phyloP scores from a whole-genome alignment of 2,888 invertebrate species.

The Sphinx pinastri region DNA sequence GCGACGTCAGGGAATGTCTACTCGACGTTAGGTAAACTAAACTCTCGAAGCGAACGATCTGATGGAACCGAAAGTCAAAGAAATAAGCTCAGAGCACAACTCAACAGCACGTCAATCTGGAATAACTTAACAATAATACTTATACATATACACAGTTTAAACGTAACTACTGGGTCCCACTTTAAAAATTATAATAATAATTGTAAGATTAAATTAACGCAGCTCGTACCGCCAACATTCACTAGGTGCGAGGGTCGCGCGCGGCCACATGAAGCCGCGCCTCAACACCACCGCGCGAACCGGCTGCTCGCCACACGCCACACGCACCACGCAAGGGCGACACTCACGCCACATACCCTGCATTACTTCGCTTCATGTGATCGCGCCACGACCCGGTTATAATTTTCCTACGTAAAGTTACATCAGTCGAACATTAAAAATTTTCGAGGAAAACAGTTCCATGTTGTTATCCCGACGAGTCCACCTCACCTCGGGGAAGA shows the following conservation, averaged over 20 bases:
- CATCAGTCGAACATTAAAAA: constrained; percentile 64
- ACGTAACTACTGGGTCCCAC: constrained; percentile 79
- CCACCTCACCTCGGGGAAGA: constrained; percentile 40
- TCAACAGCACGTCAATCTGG: constrained; percentile 72
- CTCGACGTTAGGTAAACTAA: constrained; percentile 49
- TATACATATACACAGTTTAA: constrained; percentile 67
- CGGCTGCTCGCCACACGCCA: background rate
- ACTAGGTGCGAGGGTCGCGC: constrained; percentile 65
- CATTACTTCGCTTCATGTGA: constrained; percentile 15
- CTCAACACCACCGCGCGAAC: background rate
- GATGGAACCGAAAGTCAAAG: constrained; percentile 43
- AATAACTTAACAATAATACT: constrained; percentile 80
- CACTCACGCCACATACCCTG: background rate
- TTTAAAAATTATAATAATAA: constrained; percentile 68
- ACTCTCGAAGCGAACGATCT: constrained; percentile 44
- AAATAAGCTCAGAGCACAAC: constrained; percentile 53
- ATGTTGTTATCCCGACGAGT: constrained; percentile 26
- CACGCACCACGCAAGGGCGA: background rate
- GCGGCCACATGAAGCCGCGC: constrained; percentile 51
- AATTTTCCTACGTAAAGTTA: constrained; percentile 50
- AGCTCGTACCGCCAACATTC: constrained; percentile 78
- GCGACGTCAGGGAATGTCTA: constrained; percentile 62
- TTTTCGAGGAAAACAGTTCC: constrained; percentile 50
- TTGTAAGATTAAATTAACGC: constrained; percentile 50
- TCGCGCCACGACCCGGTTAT: constrained; percentile 31